These are phyloP conservation scores for Holotrichia oblita DNA, from an alignment of 1,140 invertebrate species.

Conservation along the genomic window DNA sequence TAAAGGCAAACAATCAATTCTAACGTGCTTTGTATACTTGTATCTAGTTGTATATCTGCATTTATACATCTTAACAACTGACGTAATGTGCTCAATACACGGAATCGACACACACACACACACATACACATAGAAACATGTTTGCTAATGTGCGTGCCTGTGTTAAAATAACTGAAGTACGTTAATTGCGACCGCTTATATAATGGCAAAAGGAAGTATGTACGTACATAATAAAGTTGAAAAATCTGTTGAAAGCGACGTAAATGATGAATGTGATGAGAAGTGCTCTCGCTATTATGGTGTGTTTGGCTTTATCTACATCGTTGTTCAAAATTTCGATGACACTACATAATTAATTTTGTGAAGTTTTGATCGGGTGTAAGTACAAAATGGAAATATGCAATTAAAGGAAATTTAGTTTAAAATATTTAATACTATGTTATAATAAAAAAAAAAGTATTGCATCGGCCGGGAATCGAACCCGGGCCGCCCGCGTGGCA, in stretches of 20 bases:
- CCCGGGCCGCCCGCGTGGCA: conserved; percentile 86
- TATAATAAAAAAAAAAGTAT: conserved; percentile 16
- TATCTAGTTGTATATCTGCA: not conserved
- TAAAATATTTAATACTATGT: no score
- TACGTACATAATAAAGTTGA: not conserved
- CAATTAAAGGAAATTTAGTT: no score
- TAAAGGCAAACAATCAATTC: conserved; percentile 8
- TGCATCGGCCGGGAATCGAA: conserved; percentile 88
- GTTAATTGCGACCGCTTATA: conserved; percentile 8
- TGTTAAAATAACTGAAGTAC: conserved; percentile 13
- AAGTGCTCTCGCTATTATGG: not conserved
- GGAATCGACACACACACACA: not conserved
- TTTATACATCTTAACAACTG: not conserved
- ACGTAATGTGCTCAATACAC: no score
- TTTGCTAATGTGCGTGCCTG: conserved; percentile 10
- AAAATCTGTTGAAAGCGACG: conserved; percentile 1
- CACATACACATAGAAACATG: not conserved
- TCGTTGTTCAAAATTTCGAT: not conserved
- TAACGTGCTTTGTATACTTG: not conserved
- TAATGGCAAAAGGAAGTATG: conserved; percentile 8
- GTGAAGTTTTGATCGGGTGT: no score
- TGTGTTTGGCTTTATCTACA: not conserved
- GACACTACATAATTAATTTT: no score
- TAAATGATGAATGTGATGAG: not conserved
- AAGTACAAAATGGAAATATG: no score